Conservation (phyloP, 2,888 invertebrate species). For the Himalopsyche kuldschensis region DNA sequence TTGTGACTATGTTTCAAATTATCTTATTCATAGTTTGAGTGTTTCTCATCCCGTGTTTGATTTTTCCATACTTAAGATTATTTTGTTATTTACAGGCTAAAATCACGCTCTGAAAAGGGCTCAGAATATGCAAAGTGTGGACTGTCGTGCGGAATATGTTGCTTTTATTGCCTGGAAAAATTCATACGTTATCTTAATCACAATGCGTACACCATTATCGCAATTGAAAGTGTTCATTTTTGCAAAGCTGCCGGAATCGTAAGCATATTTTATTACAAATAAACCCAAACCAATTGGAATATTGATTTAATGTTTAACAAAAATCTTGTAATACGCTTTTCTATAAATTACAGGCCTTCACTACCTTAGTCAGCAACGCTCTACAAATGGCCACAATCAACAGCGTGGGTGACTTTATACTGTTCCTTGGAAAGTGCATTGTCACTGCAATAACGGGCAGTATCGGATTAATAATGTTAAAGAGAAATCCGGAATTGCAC, state of each 20-base stretch:
- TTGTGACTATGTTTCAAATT: neutral
- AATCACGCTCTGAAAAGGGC: constrained; percentile 68
- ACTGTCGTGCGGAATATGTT: constrained; percentile 82
- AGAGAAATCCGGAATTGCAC: constrained; percentile 71
- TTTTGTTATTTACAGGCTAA: constrained; percentile 57
- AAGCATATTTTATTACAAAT: constrained; percentile 44
- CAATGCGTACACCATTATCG: constrained; percentile 93
- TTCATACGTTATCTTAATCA: constrained; percentile 91
- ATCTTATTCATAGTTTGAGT: constrained; percentile 2
- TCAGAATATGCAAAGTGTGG: constrained; percentile 76
- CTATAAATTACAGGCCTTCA: constrained; percentile 72
- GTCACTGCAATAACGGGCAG: constrained; percentile 83
- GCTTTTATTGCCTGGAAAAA: constrained; percentile 88
- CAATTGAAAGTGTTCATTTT: constrained; percentile 88
- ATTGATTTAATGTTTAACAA: too few species aligned
- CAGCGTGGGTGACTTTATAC: constrained; percentile 88
- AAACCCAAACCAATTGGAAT: too few species aligned
- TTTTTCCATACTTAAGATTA: neutral
- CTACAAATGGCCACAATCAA: constrained; percentile 90
- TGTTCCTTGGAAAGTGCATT: constrained; percentile 80
- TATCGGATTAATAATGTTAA: constrained; percentile 75
- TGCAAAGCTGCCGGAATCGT: constrained; percentile 89
- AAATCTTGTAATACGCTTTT: neutral
- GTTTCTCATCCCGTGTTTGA: neutral
- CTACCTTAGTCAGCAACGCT: constrained; percentile 78